Percentiles rank a stretch among this genome's conserved stretches.
Evolutionary conservation across 2,797 vertebrate genomes (phyloP).

Genomic region (Coregonus sp.): DNA sequence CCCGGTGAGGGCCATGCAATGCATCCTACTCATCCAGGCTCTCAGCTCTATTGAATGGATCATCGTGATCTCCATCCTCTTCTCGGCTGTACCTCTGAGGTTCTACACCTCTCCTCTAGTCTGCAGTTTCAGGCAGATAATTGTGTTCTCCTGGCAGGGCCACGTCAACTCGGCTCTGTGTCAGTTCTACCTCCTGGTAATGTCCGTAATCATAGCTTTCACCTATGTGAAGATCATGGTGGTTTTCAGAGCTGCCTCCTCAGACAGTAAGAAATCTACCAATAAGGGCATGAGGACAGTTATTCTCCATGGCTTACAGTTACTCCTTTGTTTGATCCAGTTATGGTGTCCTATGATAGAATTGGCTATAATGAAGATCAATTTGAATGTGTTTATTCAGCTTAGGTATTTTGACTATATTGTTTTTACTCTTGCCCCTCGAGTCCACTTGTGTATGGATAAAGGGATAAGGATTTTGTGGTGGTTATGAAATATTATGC

Average conservation of each 20-base stretch:
- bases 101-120: slow-evolving; percentile 6
- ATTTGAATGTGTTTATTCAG: slow-evolving; percentile 29
- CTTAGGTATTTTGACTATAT: slow-evolving; percentile 58
- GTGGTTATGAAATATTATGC: neutral
- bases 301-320: neutral
- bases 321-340: neutral
- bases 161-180: slow-evolving; percentile 1
- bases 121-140: slow-evolving; percentile 31
- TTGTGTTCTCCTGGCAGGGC: slow-evolving; percentile 24
- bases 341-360: slow-evolving; percentile 1
- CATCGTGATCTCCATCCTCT: slow-evolving; percentile 10
- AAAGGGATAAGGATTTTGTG: slow-evolving; percentile 38
- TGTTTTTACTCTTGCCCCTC: slow-evolving; percentile 25
- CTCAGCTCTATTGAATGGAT: slow-evolving; percentile 29
- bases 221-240: slow-evolving; percentile 45
- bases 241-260: slow-evolving; percentile 18
- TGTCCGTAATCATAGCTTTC: slow-evolving; percentile 20
- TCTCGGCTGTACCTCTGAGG: neutral
- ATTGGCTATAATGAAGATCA: slow-evolving; percentile 9
- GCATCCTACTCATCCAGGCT: slow-evolving; percentile 32
- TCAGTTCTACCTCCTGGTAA: slow-evolving; percentile 17
- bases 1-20: slow-evolving; percentile 15
- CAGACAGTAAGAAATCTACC: neutral
- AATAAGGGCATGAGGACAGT: slow-evolving; percentile 6
- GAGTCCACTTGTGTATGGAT: slow-evolving; percentile 69